Evolutionary conservation across 2,797 vertebrate genomes (phyloP).

Genomic region (Esox masquinongy): DNA sequence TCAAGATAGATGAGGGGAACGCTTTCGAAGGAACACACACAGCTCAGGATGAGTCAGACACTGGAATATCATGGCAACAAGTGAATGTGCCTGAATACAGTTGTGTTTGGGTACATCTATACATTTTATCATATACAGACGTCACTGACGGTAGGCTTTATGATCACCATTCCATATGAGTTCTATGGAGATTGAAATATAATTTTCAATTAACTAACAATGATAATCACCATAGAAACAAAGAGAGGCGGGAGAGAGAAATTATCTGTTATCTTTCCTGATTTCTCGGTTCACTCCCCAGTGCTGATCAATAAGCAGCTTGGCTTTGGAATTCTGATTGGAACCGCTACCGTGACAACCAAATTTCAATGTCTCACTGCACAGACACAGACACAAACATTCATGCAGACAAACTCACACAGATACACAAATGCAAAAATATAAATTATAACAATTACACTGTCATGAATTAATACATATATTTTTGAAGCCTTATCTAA

Average conservation of each 20-base stretch:
- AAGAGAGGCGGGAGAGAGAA: not conserved
- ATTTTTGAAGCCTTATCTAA: not conserved
- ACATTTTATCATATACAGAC: not conserved
- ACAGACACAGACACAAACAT: not conserved
- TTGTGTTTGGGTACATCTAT: not conserved
- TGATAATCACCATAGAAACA: not conserved
- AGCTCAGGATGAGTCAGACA: not conserved
- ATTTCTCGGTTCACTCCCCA: not conserved
- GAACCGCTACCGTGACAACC: constrained; percentile 6
- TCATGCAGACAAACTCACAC: constrained; percentile 2
- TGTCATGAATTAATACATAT: not conserved
- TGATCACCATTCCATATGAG: not conserved
- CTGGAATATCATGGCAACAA: not conserved
- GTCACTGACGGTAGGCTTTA: not conserved
- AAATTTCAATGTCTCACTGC: not conserved
- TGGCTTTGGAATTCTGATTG: not conserved
- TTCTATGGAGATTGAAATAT: not conserved
- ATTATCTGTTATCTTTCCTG: too few species aligned
- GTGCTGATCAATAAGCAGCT: not conserved
- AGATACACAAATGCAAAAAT: not conserved
- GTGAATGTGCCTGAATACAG: not conserved
- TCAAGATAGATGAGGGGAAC: not conserved
- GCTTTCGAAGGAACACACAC: not conserved
- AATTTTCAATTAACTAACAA: not conserved
- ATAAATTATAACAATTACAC: not conserved